A percentile compares a stretch with the other conserved stretches of the same genome.
phyloP scores from a whole-genome alignment of 2,113 vertebrate species.

The Myiozetetes cayanensis region DNA sequence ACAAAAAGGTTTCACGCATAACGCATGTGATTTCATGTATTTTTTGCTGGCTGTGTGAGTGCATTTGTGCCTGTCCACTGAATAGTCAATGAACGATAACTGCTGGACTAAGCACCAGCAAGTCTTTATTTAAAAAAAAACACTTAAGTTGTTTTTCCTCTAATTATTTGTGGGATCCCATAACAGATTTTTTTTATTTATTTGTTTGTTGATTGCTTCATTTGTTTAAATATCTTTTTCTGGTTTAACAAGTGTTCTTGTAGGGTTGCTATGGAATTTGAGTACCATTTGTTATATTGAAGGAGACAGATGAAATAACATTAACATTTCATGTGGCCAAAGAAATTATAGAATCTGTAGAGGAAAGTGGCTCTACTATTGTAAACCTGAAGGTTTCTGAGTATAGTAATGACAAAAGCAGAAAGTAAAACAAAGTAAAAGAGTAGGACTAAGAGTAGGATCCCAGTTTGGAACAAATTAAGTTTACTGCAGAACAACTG shows the following conservation, averaged over 20 bases:
- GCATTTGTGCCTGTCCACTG: background rate
- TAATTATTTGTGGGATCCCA: background rate
- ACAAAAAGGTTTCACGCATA: background rate
- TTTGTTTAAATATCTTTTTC: background rate
- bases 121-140: background rate
- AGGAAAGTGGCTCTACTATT: background rate
- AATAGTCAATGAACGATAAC: background rate
- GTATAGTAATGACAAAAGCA: background rate
- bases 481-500: background rate
- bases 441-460: background rate
- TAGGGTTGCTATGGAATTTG: background rate
- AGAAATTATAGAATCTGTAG: background rate
- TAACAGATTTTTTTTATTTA: background rate
- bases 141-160: background rate
- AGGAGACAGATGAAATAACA: background rate
- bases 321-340: background rate
- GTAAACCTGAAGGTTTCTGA: background rate
- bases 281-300: background rate
- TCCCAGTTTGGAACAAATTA: background rate
- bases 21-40: rapidly evolving
- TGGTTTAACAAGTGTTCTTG: background rate
- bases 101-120: background rate
- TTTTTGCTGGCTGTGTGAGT: background rate
- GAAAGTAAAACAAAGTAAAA: background rate
- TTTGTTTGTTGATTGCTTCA: background rate